These are phyloP conservation scores for Stratiolaelaps scimitus DNA, from an alignment of 1,140 invertebrate species.

Conservation along the genomic window DNA sequence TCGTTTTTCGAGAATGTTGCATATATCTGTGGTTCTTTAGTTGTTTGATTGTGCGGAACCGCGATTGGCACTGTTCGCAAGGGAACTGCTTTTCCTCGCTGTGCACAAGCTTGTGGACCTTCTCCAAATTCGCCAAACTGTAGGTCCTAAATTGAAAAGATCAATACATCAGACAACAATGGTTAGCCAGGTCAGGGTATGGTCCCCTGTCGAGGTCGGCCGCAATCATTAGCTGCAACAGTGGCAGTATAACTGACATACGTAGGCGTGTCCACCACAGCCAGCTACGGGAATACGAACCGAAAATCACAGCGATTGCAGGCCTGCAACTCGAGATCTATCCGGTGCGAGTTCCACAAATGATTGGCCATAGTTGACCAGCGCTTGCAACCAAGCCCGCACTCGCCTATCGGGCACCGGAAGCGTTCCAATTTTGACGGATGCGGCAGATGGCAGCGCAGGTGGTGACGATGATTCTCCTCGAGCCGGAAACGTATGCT, in stretches of 20 bases:
- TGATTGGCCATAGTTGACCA: conserved; percentile 25
- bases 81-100: conserved; percentile 22
- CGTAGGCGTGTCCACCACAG: too few species aligned
- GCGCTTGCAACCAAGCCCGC: not conserved
- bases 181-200: too few species aligned
- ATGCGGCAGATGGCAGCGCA: conserved; percentile 9
- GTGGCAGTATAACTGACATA: too few species aligned
- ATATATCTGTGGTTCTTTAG: not conserved
- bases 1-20: not conserved
- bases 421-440: conserved; percentile 22
- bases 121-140: conserved; percentile 19
- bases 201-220: too few species aligned
- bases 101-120: conserved; percentile 25
- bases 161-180: too few species aligned
- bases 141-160: not conserved
- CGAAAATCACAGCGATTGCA: conserved; percentile 25
- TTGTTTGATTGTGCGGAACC: conserved; percentile 21
- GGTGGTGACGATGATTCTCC: conserved; percentile 14
- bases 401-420: conserved; percentile 1
- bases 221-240: too few species aligned
- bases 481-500: not conserved
- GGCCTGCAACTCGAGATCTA: not conserved
- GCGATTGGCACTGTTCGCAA: conserved; percentile 11
- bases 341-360: conserved; percentile 16
- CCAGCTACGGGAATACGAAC: not conserved